These are phyloP conservation scores for Lasioglossum calceatum DNA, from an alignment of 2,888 invertebrate species.

Conservation along the genomic window DNA sequence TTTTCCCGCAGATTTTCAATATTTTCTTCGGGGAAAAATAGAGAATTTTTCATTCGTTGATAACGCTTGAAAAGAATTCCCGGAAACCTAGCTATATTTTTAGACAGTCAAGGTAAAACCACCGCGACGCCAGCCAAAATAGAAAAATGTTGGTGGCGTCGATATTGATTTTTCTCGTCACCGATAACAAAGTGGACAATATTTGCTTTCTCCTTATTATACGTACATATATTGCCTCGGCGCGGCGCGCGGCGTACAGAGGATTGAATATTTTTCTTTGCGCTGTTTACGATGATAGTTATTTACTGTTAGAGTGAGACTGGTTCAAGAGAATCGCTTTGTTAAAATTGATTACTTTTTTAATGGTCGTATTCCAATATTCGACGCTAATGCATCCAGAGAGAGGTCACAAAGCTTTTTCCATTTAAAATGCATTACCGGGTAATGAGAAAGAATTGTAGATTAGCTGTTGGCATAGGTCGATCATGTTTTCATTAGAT, in stretches of 20 bases:
- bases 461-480: not conserved
- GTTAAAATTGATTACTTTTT: not conserved
- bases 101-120: not conserved
- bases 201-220: not conserved
- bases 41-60: too few relatives aligned
- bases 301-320: not conserved
- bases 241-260: too few relatives aligned
- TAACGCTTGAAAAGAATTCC: not conserved
- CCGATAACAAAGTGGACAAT: not conserved
- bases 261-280: not conserved
- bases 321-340: not conserved
- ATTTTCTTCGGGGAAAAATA: not conserved
- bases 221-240: not conserved
- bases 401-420: not conserved
- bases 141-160: not conserved
- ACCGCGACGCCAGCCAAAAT: not conserved
- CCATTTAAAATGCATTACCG: constrained; percentile 1
- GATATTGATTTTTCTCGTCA: not conserved
- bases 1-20: not conserved
- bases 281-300: not conserved
- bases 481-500: not conserved
- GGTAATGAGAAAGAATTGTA: not conserved
- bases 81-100: not conserved
- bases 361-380: not conserved
- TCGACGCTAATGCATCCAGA: not conserved